Evolutionary conservation across 1,140 invertebrate genomes (phyloP), one percentile per base, ranked within the genome.

Genomic region (Prorops nasuta): DNA sequence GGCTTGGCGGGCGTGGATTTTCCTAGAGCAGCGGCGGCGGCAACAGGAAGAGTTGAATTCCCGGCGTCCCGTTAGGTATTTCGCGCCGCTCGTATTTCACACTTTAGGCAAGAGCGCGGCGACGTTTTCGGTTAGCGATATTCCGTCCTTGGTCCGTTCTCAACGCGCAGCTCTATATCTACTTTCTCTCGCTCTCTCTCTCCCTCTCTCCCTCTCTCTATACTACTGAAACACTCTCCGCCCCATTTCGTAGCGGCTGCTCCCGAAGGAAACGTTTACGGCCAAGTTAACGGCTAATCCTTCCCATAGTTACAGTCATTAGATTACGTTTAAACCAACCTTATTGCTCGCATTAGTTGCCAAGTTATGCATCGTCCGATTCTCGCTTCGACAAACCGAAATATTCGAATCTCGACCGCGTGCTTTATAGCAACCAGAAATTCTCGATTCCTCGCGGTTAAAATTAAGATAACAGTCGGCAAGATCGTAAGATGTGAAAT

Each of bases 211-310:
- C n/a, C n/a, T n/a, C n/a, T n/a, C n/a, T n/a, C n/a, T n/a, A n/a
- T n/a, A n/a, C n/a, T n/a, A n/a, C n/a, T n/a, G n/a, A n/a, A n/a
- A n/a, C n/a, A n/a, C n/a, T n/a, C n/a, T n/a, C n/a, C n/a, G n/a
- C n/a, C n/a, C 44, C 48, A 35, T 22, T 38, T 47, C 44, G 24
- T 4, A 31, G 51, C 19, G 31, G 28, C 32, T 14, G 44, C 49
- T 57, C 54, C 56, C 56, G 46, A 58, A 63, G 66, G 60, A 66
- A 68, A 68, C 62, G 62, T 68, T 70, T 67, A 68, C 54, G 56
- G 51, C 51, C 60, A 60, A 58, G 62, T 67, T 67, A 70, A 66
- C 64, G 60, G 56, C 64, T 70, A 67, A 70, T 68, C 58, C 58
- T 24, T 37, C 56, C 49, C 51, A 63, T 51, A 67, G 51, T 63